These are phyloP conservation scores for Cyprinodon brontotheroides DNA, from an alignment of 2,113 vertebrate genomes.

Conservation along the genomic window DNA sequence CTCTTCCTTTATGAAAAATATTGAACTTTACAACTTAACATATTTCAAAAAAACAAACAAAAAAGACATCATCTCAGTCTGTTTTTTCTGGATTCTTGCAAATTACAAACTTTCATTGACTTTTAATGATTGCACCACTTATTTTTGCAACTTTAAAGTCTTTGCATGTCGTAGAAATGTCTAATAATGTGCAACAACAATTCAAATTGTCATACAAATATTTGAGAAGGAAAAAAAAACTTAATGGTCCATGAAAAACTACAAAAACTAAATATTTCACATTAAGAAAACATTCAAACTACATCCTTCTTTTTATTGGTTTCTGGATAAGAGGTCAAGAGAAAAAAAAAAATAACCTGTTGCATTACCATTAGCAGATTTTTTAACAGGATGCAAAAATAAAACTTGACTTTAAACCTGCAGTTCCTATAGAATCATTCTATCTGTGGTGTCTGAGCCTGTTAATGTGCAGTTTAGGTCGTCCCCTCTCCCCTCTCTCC, in stretches of 20 bases:
- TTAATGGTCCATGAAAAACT: too few relatives aligned
- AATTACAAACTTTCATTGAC: conserved; percentile 30
- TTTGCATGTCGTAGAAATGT: conserved; percentile 21
- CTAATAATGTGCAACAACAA: conserved; percentile 36
- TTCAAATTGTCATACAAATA: conserved; percentile 28
- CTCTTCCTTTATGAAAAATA: not conserved
- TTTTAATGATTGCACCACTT: conserved; percentile 10
- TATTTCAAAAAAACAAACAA: not conserved
- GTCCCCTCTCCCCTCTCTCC: too few relatives aligned
- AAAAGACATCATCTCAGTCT: conserved; percentile 22
- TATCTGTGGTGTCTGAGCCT: too few relatives aligned
- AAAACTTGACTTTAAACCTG: too few relatives aligned
- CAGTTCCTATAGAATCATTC: too few relatives aligned
- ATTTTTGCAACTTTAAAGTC: conserved; percentile 13
- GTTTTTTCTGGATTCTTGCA: conserved; percentile 20
- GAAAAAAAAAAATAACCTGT: not conserved
- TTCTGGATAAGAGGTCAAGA: conserved; percentile 6
- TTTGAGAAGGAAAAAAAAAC: conserved; percentile 22
- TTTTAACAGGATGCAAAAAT: not conserved
- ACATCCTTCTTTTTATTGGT: conserved; percentile 31
- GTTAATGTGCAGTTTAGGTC: too few relatives aligned
- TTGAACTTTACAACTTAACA: not conserved
- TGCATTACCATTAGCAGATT: not conserved
- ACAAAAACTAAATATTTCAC: too few relatives aligned
- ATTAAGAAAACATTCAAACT: conserved; percentile 15